These are phyloP conservation scores for Coturnix japonica DNA, from an alignment of 2,113 vertebrate species.

Conservation along the genomic window DNA sequence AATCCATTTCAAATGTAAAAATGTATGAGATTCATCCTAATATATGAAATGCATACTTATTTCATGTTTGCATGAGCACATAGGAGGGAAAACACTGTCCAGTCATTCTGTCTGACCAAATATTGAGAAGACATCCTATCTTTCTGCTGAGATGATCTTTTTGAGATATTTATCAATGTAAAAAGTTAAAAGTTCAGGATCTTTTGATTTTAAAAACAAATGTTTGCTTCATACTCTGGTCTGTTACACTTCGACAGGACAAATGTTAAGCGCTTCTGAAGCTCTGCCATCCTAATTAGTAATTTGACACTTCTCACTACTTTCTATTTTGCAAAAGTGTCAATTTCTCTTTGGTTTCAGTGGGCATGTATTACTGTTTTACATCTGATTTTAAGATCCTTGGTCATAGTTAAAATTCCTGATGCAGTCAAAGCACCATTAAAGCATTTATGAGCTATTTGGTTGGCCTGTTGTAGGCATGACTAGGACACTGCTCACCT, in stretches of 20 bases:
- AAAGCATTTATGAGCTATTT: not conserved
- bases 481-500: not conserved
- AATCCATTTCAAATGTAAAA: conserved; percentile 3
- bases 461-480: not conserved
- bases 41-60: not conserved
- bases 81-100: not conserved
- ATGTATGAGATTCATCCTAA: not conserved
- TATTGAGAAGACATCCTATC: not conserved
- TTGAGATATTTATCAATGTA: not conserved
- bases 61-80: not conserved
- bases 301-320: not conserved
- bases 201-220: conserved; percentile 6
- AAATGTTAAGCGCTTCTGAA: not conserved
- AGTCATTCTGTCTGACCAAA: not conserved
- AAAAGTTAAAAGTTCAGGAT: conserved; percentile 14
- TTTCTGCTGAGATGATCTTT: conserved; percentile 13
- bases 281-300: not conserved
- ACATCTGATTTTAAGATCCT: not conserved
- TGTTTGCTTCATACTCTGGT: not conserved
- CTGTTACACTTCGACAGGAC: not conserved
- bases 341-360: not conserved
- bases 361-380: not conserved
- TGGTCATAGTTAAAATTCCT: not conserved
- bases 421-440: not conserved
- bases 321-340: not conserved